phyloP scores from a whole-genome alignment of 2,113 vertebrate genomes.

The Ia io region DNA sequence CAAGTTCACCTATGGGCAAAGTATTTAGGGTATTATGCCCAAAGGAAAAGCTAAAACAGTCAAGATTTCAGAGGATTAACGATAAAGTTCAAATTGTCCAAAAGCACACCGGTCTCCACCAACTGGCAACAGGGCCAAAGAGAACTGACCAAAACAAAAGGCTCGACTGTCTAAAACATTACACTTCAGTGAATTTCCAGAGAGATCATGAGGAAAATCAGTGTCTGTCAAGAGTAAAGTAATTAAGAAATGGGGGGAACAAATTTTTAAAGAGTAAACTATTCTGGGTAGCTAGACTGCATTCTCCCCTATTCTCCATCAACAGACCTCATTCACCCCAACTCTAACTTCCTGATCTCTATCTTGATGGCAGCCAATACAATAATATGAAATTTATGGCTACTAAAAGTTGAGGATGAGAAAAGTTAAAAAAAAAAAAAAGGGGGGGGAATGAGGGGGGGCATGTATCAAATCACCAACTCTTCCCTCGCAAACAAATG shows the following conservation, averaged over 20 bases:
- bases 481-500: background rate
- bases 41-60: background rate
- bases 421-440: background rate
- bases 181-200: background rate
- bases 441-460: no score
- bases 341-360: background rate
- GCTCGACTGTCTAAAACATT: background rate
- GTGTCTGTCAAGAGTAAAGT: background rate
- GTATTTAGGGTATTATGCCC: background rate
- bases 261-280: background rate
- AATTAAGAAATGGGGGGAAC: background rate
- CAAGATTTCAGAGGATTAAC: background rate
- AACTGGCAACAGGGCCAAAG: background rate
- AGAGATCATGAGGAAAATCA: background rate
- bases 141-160: background rate
- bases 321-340: background rate
- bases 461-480: background rate
- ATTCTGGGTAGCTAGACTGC: background rate
- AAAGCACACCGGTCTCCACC: background rate
- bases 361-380: background rate
- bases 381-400: background rate
- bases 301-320: background rate
- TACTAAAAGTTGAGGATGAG: background rate
- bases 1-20: background rate
- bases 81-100: background rate